These are phyloP conservation scores for Andrena flavipes DNA, from an alignment of 2,888 invertebrate species.

Conservation along the genomic window DNA sequence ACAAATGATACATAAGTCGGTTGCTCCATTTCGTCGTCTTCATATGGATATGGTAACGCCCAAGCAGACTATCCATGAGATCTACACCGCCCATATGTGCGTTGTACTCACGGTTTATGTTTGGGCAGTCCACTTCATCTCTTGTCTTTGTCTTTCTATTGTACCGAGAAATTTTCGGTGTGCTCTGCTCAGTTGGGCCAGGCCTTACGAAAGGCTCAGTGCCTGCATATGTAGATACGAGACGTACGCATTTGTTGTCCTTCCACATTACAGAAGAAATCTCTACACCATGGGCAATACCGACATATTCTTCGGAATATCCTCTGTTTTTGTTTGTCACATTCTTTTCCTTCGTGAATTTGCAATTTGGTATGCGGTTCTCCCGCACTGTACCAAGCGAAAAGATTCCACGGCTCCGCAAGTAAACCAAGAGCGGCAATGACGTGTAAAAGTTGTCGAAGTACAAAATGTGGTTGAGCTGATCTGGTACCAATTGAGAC, in stretches of 20 bases:
- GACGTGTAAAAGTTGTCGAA: not conserved
- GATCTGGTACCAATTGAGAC: not conserved
- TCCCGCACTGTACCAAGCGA: not conserved
- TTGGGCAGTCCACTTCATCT: not conserved
- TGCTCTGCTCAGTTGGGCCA: no score
- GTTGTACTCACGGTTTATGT: not conserved
- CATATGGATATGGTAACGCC: not conserved
- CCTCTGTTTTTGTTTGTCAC: not conserved
- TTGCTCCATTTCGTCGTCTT: not conserved
- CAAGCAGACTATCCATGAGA: not conserved
- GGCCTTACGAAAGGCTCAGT: not conserved
- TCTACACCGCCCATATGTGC: not conserved
- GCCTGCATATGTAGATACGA: not conserved
- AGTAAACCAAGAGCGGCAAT: not conserved
- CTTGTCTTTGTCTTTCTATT: not conserved
- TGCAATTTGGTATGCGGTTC: not conserved
- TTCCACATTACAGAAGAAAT: not conserved
- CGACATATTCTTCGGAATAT: not conserved
- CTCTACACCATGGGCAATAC: not conserved
- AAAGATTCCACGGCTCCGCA: not conserved
- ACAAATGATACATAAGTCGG: not conserved
- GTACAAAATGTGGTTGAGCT: not conserved
- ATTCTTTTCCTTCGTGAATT: not conserved
- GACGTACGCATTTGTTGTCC: not conserved
- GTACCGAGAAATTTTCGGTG: no score